A percentile compares a stretch with the other conserved stretches of the same genome.
These are phyloP conservation scores for Oryzias melastigma DNA, from an alignment of 2,113 vertebrate species.

Conservation along the genomic window DNA sequence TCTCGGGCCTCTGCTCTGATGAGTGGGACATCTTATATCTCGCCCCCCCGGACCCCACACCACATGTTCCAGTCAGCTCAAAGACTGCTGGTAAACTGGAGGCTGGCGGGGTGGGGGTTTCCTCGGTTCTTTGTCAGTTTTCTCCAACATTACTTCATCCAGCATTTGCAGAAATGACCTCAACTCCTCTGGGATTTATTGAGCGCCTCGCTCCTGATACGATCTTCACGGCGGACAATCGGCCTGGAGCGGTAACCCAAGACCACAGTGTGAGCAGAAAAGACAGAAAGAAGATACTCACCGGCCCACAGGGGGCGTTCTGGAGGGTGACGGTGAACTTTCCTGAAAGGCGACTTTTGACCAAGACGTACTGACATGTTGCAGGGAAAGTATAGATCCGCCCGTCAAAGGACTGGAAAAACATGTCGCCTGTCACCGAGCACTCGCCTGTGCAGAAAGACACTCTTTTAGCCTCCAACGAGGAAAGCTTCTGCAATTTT, in stretches of 20 bases:
- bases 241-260: constrained; percentile 16
- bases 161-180: constrained; percentile 21
- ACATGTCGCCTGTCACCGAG: constrained; percentile 91
- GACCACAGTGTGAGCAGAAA: not conserved
- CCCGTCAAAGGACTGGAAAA: constrained; percentile 92
- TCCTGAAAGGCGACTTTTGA: constrained; percentile 86
- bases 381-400: constrained; percentile 89
- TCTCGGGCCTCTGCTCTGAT: constrained; percentile 58
- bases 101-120: constrained; percentile 54
- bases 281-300: constrained; percentile 63
- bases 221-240: constrained; percentile 49
- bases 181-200: constrained; percentile 27
- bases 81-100: constrained; percentile 63
- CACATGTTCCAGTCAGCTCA: constrained; percentile 62
- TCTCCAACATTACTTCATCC: constrained; percentile 63
- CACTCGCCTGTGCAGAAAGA: constrained; percentile 82
- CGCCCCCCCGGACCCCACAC: constrained; percentile 61
- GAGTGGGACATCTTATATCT: constrained; percentile 77
- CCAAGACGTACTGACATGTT: constrained; percentile 90
- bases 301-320: constrained; percentile 89
- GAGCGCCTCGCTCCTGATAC: constrained; percentile 41
- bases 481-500: not conserved
- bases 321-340: constrained; percentile 87
- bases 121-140: constrained; percentile 58
- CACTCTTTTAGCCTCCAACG: not conserved